Evolutionary conservation across 1,140 invertebrate species (phyloP).

Genomic region (Drosophila bifasciata): DNA sequence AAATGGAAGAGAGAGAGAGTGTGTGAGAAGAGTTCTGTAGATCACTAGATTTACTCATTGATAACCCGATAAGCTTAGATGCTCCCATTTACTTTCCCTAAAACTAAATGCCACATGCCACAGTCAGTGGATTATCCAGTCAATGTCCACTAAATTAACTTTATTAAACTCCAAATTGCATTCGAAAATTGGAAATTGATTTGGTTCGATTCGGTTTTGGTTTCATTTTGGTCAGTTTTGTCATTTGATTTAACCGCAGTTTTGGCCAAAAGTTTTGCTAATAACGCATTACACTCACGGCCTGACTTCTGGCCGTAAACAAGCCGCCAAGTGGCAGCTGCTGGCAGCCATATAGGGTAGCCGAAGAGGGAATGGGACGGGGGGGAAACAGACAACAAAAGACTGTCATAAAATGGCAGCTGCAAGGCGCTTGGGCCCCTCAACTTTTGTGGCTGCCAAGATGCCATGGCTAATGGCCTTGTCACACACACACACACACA

Average conservation of each 20-base stretch:
- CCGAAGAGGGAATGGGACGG: conserved; percentile 8
- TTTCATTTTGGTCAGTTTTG: conserved; percentile 45
- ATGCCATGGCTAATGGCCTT: conserved; percentile 67
- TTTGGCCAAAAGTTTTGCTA: conserved; percentile 31
- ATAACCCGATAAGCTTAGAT: too few relatives aligned
- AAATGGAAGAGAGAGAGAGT: conserved; percentile 1
- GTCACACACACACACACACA: conserved; percentile 38
- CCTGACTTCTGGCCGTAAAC: conserved; percentile 4
- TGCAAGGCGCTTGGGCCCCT: conserved; percentile 42
- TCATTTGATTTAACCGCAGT: conserved; percentile 50
- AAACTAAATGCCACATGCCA: too few relatives aligned
- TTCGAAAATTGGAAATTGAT: conserved; percentile 16
- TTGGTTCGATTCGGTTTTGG: too few relatives aligned
- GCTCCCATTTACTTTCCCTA: too few relatives aligned
- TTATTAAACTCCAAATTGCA: not conserved
- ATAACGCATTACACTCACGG: not conserved
- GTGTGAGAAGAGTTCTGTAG: not conserved
- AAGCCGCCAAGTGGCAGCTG: conserved; percentile 9
- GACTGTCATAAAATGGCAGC: conserved; percentile 72
- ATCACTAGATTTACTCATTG: too few relatives aligned
- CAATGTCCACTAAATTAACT: too few relatives aligned
- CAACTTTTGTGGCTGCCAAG: conserved; percentile 39
- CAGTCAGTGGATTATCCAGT: too few relatives aligned
- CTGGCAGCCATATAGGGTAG: not conserved
- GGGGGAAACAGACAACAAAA: conserved; percentile 58